Evolutionary conservation across 2,113 vertebrate species (phyloP).

Genomic region (Melozone crissalis): DNA sequence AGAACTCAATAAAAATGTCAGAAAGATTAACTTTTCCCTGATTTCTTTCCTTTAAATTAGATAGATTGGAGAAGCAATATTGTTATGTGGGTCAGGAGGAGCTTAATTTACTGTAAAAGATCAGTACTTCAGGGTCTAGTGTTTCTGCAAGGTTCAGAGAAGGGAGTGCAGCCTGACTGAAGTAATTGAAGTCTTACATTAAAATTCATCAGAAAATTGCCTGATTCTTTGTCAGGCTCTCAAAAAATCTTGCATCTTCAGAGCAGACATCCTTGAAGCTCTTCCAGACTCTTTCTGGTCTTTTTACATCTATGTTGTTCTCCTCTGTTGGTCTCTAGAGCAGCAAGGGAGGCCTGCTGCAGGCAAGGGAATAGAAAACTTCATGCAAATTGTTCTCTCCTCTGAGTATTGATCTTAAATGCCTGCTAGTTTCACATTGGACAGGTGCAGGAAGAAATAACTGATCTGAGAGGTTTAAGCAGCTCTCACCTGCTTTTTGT

Average conservation of each 20-base stretch:
- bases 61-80: not conserved
- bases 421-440: not conserved
- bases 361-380: not conserved
- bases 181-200: slow-evolving; percentile 31
- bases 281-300: not conserved
- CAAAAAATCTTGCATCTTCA: slow-evolving; percentile 9
- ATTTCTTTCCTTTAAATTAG: slow-evolving; percentile 33
- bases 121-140: not conserved
- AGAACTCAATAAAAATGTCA: slow-evolving; percentile 11
- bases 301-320: not conserved
- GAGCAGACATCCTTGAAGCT: slow-evolving; percentile 4
- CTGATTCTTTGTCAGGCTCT: not conserved
- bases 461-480: not conserved
- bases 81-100: slow-evolving; percentile 29
- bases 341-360: not conserved
- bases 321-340: not conserved
- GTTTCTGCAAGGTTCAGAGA: not conserved
- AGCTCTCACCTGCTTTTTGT: not conserved
- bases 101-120: slow-evolving; percentile 43
- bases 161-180: not conserved
- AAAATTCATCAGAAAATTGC: slow-evolving; percentile 32
- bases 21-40: slow-evolving; percentile 43
- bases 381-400: not conserved
- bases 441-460: not conserved
- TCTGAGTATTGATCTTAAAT: not conserved